Evolutionary conservation across 1,140 invertebrate species (phyloP).

Genomic region (Neelides sp.): DNA sequence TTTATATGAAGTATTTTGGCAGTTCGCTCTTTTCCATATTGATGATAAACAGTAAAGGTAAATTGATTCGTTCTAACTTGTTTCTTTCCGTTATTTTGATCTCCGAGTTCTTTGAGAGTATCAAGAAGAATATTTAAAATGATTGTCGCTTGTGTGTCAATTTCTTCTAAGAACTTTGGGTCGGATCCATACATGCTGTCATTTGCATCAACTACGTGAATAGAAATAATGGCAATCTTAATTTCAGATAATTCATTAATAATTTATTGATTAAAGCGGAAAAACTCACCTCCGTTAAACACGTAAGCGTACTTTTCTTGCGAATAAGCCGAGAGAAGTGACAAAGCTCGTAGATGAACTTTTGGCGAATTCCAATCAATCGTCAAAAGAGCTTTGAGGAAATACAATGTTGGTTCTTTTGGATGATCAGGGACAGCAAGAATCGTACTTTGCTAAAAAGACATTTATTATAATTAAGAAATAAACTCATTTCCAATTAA

Average conservation of each 20-base stretch:
- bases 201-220: conserved; percentile 72
- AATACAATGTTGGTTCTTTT: conserved; percentile 64
- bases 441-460: conserved; percentile 30
- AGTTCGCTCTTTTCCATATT: too few species aligned
- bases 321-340: conserved; percentile 55
- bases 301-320: conserved; percentile 71
- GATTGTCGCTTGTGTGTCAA: conserved; percentile 62
- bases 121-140: conserved; percentile 63
- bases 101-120: conserved; percentile 45
- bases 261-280: not conserved
- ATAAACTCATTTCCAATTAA: too few species aligned
- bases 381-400: conserved; percentile 60
- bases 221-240: conserved; percentile 2
- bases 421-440: conserved; percentile 55
- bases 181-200: conserved; percentile 83
- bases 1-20: not conserved
- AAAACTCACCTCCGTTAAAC: conserved; percentile 55
- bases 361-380: conserved; percentile 51
- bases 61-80: conserved; percentile 31
- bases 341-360: conserved; percentile 57
- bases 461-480: not conserved
- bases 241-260: not conserved
- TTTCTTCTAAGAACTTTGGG: conserved; percentile 65
- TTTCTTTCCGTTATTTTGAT: conserved; percentile 32
- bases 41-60: not conserved